These are phyloP conservation scores for Troides oblongomaculatus DNA, from an alignment of 2,888 invertebrate genomes.

Conservation along the genomic window DNA sequence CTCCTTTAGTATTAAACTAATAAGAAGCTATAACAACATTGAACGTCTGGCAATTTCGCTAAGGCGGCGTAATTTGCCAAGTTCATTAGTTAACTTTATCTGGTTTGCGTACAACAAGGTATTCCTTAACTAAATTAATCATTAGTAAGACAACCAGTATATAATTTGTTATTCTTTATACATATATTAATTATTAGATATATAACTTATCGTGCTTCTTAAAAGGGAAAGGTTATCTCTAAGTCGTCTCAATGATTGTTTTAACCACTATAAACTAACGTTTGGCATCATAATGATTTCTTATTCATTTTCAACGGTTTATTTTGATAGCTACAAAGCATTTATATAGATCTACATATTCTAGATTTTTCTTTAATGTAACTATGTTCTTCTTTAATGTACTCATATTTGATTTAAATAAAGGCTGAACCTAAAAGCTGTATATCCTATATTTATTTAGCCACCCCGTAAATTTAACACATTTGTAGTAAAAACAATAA, in stretches of 20 bases:
- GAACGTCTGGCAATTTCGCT: constrained; percentile 14
- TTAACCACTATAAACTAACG: too few species aligned
- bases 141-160: background rate
- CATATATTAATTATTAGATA: background rate
- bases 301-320: too few species aligned
- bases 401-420: too few species aligned
- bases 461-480: too few species aligned
- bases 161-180: background rate
- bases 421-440: too few species aligned
- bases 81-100: constrained; percentile 11
- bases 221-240: background rate
- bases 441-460: too few species aligned
- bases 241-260: background rate
- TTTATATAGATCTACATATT: too few species aligned
- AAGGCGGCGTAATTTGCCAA: constrained; percentile 11
- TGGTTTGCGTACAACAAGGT: background rate
- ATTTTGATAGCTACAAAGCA: too few species aligned
- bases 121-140: constrained; percentile 7
- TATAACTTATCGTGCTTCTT: background rate
- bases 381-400: too few species aligned
- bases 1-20: constrained; percentile 22
- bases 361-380: too few species aligned
- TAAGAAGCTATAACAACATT: constrained; percentile 5
- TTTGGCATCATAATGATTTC: too few species aligned
- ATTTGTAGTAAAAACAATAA: too few species aligned